phyloP scores from a whole-genome alignment of 1,140 invertebrate species.

The Zaprionus lachaisei region DNA sequence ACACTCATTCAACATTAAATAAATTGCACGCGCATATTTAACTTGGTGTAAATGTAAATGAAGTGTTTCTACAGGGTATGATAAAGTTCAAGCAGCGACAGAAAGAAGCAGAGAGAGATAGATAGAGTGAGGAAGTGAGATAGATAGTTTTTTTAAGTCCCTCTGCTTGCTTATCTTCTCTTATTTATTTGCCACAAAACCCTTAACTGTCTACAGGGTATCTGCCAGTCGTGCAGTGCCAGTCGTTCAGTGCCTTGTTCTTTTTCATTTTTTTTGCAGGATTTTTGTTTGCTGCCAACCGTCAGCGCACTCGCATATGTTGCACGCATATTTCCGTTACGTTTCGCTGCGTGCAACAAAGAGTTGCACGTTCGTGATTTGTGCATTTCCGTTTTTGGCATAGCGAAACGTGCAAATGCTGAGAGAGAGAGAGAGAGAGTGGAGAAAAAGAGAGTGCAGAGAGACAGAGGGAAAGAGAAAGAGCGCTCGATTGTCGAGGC shows the following conservation, averaged over 20 bases:
- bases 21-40: not conserved
- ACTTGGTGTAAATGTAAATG: not conserved
- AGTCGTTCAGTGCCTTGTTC: not conserved
- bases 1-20: no score
- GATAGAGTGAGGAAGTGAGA: no score
- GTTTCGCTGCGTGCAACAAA: slow-evolving; percentile 59
- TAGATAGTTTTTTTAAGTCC: not conserved
- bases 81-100: no score
- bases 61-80: not conserved
- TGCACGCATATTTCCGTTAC: slow-evolving; percentile 70
- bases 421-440: not conserved
- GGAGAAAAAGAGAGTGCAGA: not conserved
- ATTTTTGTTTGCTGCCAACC: slow-evolving; percentile 43
- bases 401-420: slow-evolving; percentile 16
- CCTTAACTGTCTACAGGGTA: not conserved
- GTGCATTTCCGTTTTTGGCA: slow-evolving; percentile 70
- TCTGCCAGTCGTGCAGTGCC: not conserved
- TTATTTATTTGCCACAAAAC: not conserved
- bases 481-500: not conserved
- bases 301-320: slow-evolving; percentile 56
- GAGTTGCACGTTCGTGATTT: slow-evolving; percentile 61
- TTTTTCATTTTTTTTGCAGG: slow-evolving; percentile 13
- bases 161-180: not conserved
- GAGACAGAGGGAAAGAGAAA: not conserved
- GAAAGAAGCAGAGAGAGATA: no score